Evolutionary conservation across 2,888 invertebrate species (phyloP).

Genomic region (Julus scandinavius): DNA sequence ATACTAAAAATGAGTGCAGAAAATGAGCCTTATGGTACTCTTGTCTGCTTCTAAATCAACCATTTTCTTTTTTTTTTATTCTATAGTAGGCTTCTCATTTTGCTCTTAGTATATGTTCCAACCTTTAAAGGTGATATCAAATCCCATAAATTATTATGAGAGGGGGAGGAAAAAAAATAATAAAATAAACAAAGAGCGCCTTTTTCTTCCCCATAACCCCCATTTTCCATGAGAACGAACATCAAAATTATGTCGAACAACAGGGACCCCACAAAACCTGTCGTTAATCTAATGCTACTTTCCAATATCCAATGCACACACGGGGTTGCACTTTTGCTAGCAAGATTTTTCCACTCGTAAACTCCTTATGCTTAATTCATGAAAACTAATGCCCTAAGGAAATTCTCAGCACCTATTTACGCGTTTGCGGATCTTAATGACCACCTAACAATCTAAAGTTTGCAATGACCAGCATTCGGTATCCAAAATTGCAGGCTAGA

Average conservation of each 20-base stretch:
- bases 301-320: background rate
- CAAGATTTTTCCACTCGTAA: constrained; percentile 8
- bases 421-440: background rate
- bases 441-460: background rate
- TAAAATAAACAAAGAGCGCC: constrained; percentile 3
- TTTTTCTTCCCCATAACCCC: background rate
- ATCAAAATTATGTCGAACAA: constrained; percentile 30
- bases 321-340: background rate
- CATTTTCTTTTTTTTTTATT: background rate
- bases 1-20: constrained; percentile 33
- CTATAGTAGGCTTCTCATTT: background rate
- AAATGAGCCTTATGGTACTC: constrained; percentile 22
- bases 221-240: background rate
- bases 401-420: background rate
- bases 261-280: constrained; percentile 5
- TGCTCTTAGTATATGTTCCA: constrained; percentile 27
- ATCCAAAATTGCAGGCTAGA: background rate
- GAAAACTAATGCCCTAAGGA: background rate
- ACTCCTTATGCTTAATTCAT: background rate
- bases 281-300: constrained; percentile 14
- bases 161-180: constrained; percentile 3
- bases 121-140: constrained; percentile 30
- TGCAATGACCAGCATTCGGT: background rate
- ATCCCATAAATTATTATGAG: constrained; percentile 42
- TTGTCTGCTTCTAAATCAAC: constrained; percentile 34